phyloP scores from a whole-genome alignment of 2,888 invertebrate species.

The Epiblema foenella region DNA sequence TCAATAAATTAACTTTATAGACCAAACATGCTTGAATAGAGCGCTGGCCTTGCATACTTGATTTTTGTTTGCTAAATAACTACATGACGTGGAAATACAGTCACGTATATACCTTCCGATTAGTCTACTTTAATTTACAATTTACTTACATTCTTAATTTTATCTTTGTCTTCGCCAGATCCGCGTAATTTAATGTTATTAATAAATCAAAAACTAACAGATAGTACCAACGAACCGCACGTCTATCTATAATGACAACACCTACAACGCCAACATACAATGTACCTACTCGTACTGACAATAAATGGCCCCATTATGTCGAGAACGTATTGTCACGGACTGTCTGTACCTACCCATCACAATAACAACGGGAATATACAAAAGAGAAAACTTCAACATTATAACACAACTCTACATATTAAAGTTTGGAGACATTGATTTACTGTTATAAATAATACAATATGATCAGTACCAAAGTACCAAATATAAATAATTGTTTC shows the following conservation, averaged over 20 bases:
- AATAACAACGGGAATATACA: slow-evolving; percentile 70
- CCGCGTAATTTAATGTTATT: background rate
- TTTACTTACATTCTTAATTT: too few relatives aligned
- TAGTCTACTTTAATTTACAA: background rate
- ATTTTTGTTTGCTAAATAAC: slow-evolving; percentile 3
- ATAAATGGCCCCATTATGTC: slow-evolving; percentile 81
- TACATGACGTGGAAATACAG: slow-evolving; percentile 4
- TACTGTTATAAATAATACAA: background rate
- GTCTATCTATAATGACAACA: slow-evolving; percentile 55
- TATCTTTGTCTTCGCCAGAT: background rate
- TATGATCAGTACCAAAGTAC: slow-evolving; percentile 6
- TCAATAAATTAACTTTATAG: slow-evolving; percentile 10
- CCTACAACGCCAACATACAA: slow-evolving; percentile 50
- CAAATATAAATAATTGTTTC: slow-evolving; percentile 6
- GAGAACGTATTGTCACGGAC: slow-evolving; percentile 78
- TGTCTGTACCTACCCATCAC: slow-evolving; percentile 77
- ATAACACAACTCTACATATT: slow-evolving; percentile 51
- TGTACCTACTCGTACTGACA: slow-evolving; percentile 66
- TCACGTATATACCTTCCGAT: background rate
- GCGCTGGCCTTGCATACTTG: slow-evolving; percentile 5
- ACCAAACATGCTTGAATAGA: slow-evolving; percentile 14
- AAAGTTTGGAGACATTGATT: slow-evolving; percentile 26
- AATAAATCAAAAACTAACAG: slow-evolving; percentile 44
- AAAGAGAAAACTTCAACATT: slow-evolving; percentile 67
- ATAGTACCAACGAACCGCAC: slow-evolving; percentile 44